Base-by-base conservation (phyloP, 2,888 invertebrate species). In the Anthophora plumipes region DNA sequence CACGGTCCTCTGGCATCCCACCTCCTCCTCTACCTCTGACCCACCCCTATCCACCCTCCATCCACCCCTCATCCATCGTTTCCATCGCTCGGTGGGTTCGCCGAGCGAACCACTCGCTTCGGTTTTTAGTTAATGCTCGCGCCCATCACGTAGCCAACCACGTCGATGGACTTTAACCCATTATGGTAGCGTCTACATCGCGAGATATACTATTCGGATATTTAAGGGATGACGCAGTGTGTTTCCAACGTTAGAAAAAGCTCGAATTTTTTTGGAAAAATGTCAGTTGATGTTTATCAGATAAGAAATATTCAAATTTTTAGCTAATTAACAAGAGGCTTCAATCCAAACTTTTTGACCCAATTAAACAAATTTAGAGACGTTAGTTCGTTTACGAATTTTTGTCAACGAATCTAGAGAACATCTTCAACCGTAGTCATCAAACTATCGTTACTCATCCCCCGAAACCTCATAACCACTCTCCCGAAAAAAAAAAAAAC, bases 81-180 rank as follows among this genome's bases (percentile, higher is more conserved):
- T 64, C 64, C 83, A 80, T 79, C 79, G 84, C 31, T 31, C 31
- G 31, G 31, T 81, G 86, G 83, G 83, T 86, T 82, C 86, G 84
- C 80, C 84, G 79, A 79, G 85, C 88, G 85, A 82, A 87, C 86
- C 88, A 88, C 82, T 86, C 90, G 88, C 85, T 88, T 90, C 90
- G 90, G 90, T 89, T 91, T 91, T 91, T 91, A 91, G 91, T 91
- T 91, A 92, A 92, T 91, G 90, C 89, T 89, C 87, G 86, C 81
- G 78, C 87, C 83, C 85, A 81, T 88, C 87, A 83, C 86, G 84
- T 73, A 79, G 77, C 84, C 82, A 66, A 84, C 84, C 87, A 78
- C 87, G 82, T 72, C 88, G 88, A 87, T 85, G 82, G 85, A 87
- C 88, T 87, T 85, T 87, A 85, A 85, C 85, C 85, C 85, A 80